Base-by-base conservation (phyloP, 1,140 invertebrate genomes). In the Trichonephila clavipes region DNA sequence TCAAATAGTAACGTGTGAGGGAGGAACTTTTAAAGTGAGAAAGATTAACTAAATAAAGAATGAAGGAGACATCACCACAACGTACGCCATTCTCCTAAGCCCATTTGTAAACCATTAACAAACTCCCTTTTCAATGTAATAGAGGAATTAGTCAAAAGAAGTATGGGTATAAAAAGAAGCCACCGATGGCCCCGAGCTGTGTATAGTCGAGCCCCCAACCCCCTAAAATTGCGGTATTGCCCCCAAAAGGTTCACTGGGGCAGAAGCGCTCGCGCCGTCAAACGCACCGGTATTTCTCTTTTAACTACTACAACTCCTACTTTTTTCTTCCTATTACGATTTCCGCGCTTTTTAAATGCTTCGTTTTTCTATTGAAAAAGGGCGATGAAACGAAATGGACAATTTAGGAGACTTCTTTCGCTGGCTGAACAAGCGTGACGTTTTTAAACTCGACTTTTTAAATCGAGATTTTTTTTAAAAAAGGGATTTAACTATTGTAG, bases 31-130 rank as follows among this genome's bases (percentile, higher is more conserved):
- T 77, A 92, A 92, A 87, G 59, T 44, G 91, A 92, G 82, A 87
- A 92, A 87, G 91, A 92, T 92, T 86, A 92, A 92, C 91, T 87
- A 92, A 92, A 92, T 92, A 92, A 92, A 92, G 66, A n/a, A n/a
- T 40, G 77, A 66, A 87, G 28, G 24, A 51, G 51, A 51, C 51
- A 51, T 24, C 19, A 51, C 44, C 88, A n/a, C 81, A 59, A 81
- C 62, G 34, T 21, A 34, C 21, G n/a, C 89, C 90, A 92, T 92
- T 92, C 85, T 92, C 82, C 51, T 40, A 64, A 92, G 66, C 58
- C 91, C 91, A 87, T 92, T 92, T 87, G 91, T 72, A 92, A 92
- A 92, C 91, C 91, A 92, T 92, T 92, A 92, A 59, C 82, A 87
- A 92, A 87, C 90, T 91, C 61, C 16, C 77, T 91, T 92, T 92